These are phyloP conservation scores for Dipus sagitta DNA, from an alignment of 2,797 vertebrate genomes.

Conservation along the genomic window DNA sequence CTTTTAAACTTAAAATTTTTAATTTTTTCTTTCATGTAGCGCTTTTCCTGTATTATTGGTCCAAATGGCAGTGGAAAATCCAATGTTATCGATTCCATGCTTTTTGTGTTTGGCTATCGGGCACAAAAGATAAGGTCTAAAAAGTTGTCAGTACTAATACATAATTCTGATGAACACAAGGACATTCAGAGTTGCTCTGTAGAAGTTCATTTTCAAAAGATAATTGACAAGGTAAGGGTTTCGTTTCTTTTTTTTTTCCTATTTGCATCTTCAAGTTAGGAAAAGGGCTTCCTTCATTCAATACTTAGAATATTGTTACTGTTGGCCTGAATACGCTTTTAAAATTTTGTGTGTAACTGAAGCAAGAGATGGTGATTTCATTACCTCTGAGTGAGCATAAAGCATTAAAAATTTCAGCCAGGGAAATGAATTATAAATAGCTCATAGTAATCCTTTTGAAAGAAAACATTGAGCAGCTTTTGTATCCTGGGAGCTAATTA, in stretches of 20 bases:
- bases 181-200: constrained; percentile 97
- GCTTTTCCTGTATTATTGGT: constrained; percentile 99
- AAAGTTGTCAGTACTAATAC: constrained; percentile 98
- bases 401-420: constrained; percentile 40
- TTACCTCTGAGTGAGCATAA: constrained; percentile 3
- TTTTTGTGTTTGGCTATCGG: constrained; percentile 99
- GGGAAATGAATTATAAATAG: constrained; percentile 38
- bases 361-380: constrained; percentile 30
- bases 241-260: background rate
- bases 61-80: constrained; percentile 99
- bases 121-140: constrained; percentile 99
- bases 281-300: constrained; percentile 32
- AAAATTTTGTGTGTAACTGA: constrained; percentile 28
- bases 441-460: background rate
- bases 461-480: constrained; percentile 42
- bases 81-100: constrained; percentile 99
- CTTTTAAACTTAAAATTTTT: constrained; percentile 59
- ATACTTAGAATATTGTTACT: constrained; percentile 8
- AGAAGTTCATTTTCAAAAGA: constrained; percentile 99
- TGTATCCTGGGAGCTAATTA: background rate
- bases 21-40: constrained; percentile 87
- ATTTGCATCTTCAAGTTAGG: constrained; percentile 50
- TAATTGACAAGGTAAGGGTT: constrained; percentile 96
- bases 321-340: constrained; percentile 34
- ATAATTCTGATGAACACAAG: constrained; percentile 95